Evolutionary conservation across 37 sponge, comb jelly and placozoan species (phyloP).

Genomic region (Ephydatia muelleri): DNA sequence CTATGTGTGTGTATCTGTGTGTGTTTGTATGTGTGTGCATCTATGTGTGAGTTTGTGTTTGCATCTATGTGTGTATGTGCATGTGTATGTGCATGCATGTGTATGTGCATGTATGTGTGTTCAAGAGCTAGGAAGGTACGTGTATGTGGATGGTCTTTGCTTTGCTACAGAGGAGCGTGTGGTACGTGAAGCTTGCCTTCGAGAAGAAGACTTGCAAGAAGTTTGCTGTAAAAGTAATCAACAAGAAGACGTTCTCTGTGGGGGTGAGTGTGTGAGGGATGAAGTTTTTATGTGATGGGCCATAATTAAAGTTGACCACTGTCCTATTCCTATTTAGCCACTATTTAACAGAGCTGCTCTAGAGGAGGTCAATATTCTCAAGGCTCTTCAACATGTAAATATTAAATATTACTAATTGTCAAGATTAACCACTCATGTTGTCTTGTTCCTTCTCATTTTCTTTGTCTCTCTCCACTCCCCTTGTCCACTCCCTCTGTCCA

Average conservation of each 20-base stretch:
- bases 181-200: slow-evolving; percentile 91
- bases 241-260: slow-evolving; percentile 82
- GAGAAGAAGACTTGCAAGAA: slow-evolving; percentile 68
- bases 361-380: slow-evolving; percentile 87
- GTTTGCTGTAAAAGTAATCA: slow-evolving; percentile 89
- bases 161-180: slow-evolving; percentile 80
- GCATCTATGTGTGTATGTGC: background rate
- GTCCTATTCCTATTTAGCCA: slow-evolving; percentile 40
- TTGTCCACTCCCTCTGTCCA: background rate
- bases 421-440: background rate
- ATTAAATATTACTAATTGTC: background rate
- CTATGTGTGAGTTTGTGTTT: no score
- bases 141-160: no score
- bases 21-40: no score
- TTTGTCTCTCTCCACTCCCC: background rate
- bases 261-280: slow-evolving; percentile 69
- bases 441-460: background rate
- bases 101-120: no score
- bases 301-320: background rate
- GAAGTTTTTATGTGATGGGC: background rate
- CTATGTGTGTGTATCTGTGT: no score
- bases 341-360: slow-evolving; percentile 63
- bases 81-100: background rate
- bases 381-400: slow-evolving; percentile 78
- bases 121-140: no score